These are phyloP conservation scores for Aporrectodea caliginosa DNA, from an alignment of 1,140 invertebrate species.

Conservation along the genomic window DNA sequence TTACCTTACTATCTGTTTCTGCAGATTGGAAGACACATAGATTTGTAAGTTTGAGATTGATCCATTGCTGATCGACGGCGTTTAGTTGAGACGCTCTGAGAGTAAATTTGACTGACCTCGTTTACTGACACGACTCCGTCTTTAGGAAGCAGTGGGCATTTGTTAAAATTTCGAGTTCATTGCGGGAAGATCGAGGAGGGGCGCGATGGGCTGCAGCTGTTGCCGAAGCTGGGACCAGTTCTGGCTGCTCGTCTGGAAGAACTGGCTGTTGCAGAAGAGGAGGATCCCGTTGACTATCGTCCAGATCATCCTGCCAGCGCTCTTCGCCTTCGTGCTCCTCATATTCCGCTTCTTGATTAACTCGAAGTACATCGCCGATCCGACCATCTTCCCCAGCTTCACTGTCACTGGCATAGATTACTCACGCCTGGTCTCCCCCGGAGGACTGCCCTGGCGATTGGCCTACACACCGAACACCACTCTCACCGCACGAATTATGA, in stretches of 20 bases:
- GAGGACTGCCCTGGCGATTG: not conserved
- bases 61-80: too few species aligned
- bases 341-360: slow-evolving; percentile 27
- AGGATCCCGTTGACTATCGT: slow-evolving; percentile 25
- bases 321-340: slow-evolving; percentile 29
- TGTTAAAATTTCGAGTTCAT: too few species aligned
- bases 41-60: too few species aligned
- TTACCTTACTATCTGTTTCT: too few species aligned
- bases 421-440: not conserved
- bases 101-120: too few species aligned
- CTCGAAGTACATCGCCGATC: slow-evolving; percentile 18
- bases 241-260: slow-evolving; percentile 32
- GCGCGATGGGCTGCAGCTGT: slow-evolving; percentile 15
- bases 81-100: too few species aligned
- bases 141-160: too few species aligned
- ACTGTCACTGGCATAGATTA: not conserved
- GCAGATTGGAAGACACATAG: too few species aligned
- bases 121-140: too few species aligned
- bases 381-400: not conserved
- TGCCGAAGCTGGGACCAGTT: not conserved
- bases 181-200: not conserved
- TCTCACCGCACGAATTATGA: not conserved
- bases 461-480: not conserved
- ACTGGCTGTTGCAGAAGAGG: slow-evolving; percentile 30
- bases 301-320: slow-evolving; percentile 30